phyloP scores from a whole-genome alignment of 2,113 vertebrate species.

The Nesogale talazaci region DNA sequence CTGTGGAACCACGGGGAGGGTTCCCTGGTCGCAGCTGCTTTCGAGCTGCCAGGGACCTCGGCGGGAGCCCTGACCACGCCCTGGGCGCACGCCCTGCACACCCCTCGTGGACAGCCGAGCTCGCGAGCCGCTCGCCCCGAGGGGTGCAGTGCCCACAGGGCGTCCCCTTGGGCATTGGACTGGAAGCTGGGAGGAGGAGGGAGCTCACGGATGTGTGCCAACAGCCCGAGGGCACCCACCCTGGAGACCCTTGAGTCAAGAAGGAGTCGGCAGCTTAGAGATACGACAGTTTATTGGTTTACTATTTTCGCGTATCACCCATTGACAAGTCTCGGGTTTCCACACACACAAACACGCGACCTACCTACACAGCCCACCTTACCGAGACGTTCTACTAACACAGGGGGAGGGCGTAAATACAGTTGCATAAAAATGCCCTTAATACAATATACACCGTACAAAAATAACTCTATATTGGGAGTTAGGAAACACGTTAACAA shows the following conservation, averaged over 20 bases:
- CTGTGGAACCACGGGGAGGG: constrained; percentile 80
- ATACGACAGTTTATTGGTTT: constrained; percentile 88
- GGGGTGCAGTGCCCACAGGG: not conserved
- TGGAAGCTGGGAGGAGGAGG: not conserved
- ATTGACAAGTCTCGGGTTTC: constrained; percentile 79
- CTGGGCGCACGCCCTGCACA: not conserved
- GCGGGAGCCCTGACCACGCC: not conserved
- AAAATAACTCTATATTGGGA: constrained; percentile 96
- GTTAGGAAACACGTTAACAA: constrained; percentile 88
- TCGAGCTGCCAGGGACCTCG: constrained; percentile 5
- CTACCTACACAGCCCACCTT: constrained; percentile 61
- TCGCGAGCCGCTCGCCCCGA: not conserved
- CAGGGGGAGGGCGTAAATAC: constrained; percentile 83
- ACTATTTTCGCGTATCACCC: constrained; percentile 84
- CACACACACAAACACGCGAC: constrained; percentile 48
- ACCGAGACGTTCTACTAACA: constrained; percentile 87
- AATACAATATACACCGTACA: constrained; percentile 94
- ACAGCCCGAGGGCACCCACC: not conserved
- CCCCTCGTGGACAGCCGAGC: not conserved
- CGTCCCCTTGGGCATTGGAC: not conserved
- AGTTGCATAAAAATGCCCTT: constrained; percentile 95
- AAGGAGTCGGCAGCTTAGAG: constrained; percentile 62
- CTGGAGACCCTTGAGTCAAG: constrained; percentile 34
- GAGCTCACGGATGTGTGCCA: not conserved
- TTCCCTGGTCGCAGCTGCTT: not conserved